Evolutionary conservation across 2,888 invertebrate species (phyloP).

Genomic region (Parnassius apollo): DNA sequence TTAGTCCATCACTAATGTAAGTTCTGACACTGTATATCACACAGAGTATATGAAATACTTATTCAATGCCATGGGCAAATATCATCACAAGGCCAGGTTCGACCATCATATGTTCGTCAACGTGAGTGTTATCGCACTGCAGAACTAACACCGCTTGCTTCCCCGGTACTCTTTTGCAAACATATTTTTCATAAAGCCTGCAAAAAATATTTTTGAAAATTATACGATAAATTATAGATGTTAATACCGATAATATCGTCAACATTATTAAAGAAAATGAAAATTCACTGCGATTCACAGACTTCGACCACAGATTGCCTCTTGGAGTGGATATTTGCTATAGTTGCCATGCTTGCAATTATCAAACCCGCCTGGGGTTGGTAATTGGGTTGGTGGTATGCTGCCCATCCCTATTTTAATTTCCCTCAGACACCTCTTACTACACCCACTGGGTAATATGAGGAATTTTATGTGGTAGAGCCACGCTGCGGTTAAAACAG

Average conservation of each 20-base stretch:
- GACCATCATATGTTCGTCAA: conserved; percentile 97
- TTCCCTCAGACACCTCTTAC: too few species aligned
- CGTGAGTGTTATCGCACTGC: conserved; percentile 96
- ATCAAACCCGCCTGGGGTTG: too few species aligned
- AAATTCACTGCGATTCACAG: background rate
- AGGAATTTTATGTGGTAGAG: too few species aligned
- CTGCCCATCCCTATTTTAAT: too few species aligned
- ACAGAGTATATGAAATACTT: conserved; percentile 34
- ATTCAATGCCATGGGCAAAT: conserved; percentile 98
- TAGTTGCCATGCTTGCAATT: too few species aligned
- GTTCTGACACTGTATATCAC: conserved; percentile 7
- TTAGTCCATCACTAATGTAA: conserved; percentile 9
- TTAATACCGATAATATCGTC: background rate
- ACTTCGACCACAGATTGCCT: background rate
- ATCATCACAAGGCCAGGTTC: conserved; percentile 99
- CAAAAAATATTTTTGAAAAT: conserved; percentile 20
- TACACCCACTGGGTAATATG: too few species aligned
- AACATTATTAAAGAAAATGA: background rate
- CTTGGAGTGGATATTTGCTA: too few species aligned
- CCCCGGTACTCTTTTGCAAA: conserved; percentile 96
- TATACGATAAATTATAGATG: background rate
- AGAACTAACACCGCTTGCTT: conserved; percentile 97
- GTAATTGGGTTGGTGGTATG: too few species aligned
- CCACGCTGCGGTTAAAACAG: too few species aligned
- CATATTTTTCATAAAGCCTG: conserved; percentile 93